Conservation (phyloP, 2,797 vertebrate genomes). For the Catostomus latipinnis region DNA sequence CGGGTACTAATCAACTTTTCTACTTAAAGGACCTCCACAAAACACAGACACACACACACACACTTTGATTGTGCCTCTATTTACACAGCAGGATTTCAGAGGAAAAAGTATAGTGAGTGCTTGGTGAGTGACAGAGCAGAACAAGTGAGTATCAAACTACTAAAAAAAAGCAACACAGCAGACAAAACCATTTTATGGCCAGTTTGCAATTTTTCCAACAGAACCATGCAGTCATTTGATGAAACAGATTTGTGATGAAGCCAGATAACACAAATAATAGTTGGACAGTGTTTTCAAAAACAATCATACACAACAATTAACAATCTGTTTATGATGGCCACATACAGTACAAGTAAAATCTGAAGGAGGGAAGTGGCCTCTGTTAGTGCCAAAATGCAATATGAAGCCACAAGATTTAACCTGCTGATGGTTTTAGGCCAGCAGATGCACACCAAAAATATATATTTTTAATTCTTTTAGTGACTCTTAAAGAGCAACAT, state of each 20-base stretch:
- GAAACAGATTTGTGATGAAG: constrained; percentile 44
- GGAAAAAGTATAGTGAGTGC: constrained; percentile 58
- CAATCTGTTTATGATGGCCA: constrained; percentile 8
- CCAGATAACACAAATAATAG: not conserved
- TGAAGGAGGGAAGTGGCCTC: constrained; percentile 33
- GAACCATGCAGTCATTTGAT: constrained; percentile 51
- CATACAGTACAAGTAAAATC: not conserved
- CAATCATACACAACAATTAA: not conserved
- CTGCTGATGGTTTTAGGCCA: not conserved
- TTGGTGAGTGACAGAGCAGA: constrained; percentile 53
- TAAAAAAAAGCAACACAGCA: constrained; percentile 49
- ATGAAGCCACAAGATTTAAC: not conserved
- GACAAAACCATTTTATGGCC: constrained; percentile 17
- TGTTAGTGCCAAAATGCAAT: constrained; percentile 20
- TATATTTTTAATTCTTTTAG: not conserved
- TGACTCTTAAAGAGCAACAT: not conserved
- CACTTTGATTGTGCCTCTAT: constrained; percentile 69
- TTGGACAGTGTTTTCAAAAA: not conserved
- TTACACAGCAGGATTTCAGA: constrained; percentile 69
- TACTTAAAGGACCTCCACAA: constrained; percentile 73
- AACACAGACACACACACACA: constrained; percentile 45
- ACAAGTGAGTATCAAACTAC: constrained; percentile 4
- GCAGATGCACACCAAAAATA: constrained; percentile 3
- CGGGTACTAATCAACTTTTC: constrained; percentile 79
- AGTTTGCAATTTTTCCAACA: constrained; percentile 33